Base-by-base conservation (phyloP, 2,113 vertebrate species). In the Puffinus mauretanicus region DNA sequence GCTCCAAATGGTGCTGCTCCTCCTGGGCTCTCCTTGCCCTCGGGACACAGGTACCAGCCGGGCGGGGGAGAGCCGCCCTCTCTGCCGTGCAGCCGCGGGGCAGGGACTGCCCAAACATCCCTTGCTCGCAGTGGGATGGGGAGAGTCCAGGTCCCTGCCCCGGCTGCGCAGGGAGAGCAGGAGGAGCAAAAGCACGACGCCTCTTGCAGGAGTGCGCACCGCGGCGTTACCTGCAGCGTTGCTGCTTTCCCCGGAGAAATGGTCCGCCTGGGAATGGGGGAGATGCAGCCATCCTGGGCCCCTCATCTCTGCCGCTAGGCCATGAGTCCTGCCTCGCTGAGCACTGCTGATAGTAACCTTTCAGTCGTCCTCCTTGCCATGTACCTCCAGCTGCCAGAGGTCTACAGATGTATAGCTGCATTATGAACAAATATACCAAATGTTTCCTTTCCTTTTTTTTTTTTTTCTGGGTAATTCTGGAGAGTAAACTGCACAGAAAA, bases 181-280 rank as follows among this genome's bases (percentile, higher is more conserved):
- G 16, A 52, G 55, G 27, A 66, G 54, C 14, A 40, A 65, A 80
- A 77, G 36, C 54, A 44, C 5, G 2, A 32, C 5, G 9, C 9
- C 5, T 49, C 30, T 27, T 19, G 76, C 44, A 64, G 47, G 15
- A 32, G 17, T 0, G 21, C 0, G 0, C 17, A 14, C 24, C 3
- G 0, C 0, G 2, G 75, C 2, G 0, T 25, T 47, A 54, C 12
- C 57, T 30, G 51, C 69, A 78, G 44, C 18, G 4, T 24, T 2
- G 0, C 1, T 26, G 13, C 49, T 58, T 40, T 55, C 55, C 34
- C 60, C 3, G 7, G 34, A 75, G 47, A 62, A 75, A 58, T 3
- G 21, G 14, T 30, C 32, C 40, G 42, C 0, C 0, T 25, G 75
- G 69, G 57, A 81, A 57, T 8, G 38, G 61, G 30, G 38, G 27